phyloP scores from a whole-genome alignment of 2,888 invertebrate genomes.

The Tenthredo mesomela region DNA sequence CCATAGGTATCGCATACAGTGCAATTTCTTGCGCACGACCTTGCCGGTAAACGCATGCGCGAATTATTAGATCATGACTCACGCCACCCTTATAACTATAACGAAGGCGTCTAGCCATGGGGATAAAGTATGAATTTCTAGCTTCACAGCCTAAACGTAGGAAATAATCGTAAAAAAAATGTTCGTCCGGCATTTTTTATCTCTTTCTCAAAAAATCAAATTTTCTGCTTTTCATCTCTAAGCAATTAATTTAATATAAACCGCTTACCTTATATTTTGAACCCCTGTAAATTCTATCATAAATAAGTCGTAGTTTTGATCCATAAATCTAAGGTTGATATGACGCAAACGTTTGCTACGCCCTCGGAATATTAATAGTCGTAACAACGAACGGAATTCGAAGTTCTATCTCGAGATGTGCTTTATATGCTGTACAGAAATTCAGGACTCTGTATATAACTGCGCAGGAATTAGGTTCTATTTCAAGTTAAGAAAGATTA shows the following conservation, averaged over 20 bases:
- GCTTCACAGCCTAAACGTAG: neutral
- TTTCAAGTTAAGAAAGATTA: neutral
- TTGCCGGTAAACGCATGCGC: conserved; percentile 23
- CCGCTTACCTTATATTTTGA: neutral
- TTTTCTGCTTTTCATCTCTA: neutral
- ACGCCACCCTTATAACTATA: neutral
- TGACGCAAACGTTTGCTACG: conserved; percentile 36
- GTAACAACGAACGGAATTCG: conserved; percentile 31
- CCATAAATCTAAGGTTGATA: conserved; percentile 26
- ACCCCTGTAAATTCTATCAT: neutral
- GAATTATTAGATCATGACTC: conserved; percentile 21
- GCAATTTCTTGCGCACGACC: conserved; percentile 45
- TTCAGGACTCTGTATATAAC: neutral
- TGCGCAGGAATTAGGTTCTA: too few relatives aligned
- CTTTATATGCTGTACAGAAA: neutral
- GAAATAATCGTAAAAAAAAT: neutral
- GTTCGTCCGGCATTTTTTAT: neutral
- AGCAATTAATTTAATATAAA: neutral
- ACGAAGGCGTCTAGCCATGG: conserved; percentile 12
- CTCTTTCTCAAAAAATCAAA: neutral
- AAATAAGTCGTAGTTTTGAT: conserved; percentile 22
- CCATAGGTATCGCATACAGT: neutral
- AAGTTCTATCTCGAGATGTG: neutral
- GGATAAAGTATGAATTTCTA: neutral
- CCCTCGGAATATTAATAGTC: conserved; percentile 45